Evolutionary conservation across 1,140 invertebrate genomes (phyloP).

Genomic region (Penaeus indicus): DNA sequence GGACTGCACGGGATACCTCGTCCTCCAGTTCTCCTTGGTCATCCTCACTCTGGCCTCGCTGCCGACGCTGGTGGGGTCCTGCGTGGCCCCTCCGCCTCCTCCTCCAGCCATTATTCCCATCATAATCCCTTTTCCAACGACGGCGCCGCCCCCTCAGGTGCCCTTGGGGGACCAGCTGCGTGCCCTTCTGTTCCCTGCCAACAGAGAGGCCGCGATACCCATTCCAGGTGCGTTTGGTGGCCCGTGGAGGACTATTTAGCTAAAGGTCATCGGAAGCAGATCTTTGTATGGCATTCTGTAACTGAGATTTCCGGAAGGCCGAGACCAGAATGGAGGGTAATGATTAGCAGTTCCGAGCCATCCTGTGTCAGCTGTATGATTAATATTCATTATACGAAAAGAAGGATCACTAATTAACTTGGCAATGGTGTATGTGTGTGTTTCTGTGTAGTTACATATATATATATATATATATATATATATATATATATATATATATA

Average conservation of each 20-base stretch:
- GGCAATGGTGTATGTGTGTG: background rate
- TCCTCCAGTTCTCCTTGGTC: background rate
- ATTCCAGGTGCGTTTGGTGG: background rate
- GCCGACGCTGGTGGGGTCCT: background rate
- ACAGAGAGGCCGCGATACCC: no score
- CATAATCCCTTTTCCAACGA: background rate
- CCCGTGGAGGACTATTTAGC: no score
- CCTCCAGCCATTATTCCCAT: background rate
- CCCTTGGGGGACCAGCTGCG: background rate
- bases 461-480: slow-evolving; percentile 33
- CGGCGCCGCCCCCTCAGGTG: background rate
- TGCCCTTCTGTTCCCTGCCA: no score
- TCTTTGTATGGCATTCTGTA: background rate
- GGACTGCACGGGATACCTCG: background rate
- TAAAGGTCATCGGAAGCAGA: slow-evolving; percentile 29
- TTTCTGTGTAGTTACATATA: no score
- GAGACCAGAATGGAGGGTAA: slow-evolving; percentile 25
- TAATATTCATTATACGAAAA: background rate
- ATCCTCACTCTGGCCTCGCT: background rate
- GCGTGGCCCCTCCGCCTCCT: background rate
- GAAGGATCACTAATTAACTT: slow-evolving; percentile 7
- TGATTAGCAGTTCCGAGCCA: no score
- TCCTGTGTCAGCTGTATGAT: no score
- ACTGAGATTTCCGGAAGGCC: background rate
- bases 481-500: slow-evolving; percentile 29